Conservation (phyloP, 2,113 vertebrate species). For the Syngnathus floridae region DNA sequence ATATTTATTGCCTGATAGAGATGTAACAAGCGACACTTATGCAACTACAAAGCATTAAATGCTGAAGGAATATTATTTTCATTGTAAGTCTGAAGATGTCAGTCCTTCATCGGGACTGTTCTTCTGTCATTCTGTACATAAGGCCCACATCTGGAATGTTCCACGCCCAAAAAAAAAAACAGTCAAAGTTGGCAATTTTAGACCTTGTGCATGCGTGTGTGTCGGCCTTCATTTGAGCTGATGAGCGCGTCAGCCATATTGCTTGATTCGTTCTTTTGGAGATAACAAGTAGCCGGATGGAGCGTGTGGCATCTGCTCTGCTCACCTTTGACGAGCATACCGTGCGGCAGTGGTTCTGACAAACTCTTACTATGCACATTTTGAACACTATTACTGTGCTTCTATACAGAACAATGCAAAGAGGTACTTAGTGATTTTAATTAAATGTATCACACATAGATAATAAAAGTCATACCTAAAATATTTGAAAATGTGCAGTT, state of each 20-base stretch:
- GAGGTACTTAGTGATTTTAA: not conserved
- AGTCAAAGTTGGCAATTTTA: conserved; percentile 46
- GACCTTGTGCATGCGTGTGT: conserved; percentile 64
- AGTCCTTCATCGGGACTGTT: conserved; percentile 17
- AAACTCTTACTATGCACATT: conserved; percentile 18
- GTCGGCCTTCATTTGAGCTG: conserved; percentile 37
- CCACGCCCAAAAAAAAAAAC: conserved; percentile 43
- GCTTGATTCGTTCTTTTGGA: conserved; percentile 46
- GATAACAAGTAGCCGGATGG: conserved; percentile 25
- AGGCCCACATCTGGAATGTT: conserved; percentile 27
- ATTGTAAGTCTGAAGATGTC: conserved; percentile 12
- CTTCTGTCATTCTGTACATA: conserved; percentile 58
- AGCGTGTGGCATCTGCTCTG: conserved; percentile 56
- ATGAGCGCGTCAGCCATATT: conserved; percentile 35
- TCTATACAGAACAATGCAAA: not conserved
- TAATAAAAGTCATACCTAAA: not conserved
- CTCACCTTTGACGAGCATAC: conserved; percentile 41
- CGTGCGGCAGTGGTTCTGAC: conserved; percentile 37
- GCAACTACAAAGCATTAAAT: conserved; percentile 37
- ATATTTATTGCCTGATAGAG: not conserved
- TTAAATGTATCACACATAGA: not conserved
- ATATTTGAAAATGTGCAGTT: not conserved
- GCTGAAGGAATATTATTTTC: conserved; percentile 15
- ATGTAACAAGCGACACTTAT: conserved; percentile 25
- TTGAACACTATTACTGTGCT: conserved; percentile 28